Base-by-base conservation (phyloP, 1,140 invertebrate genomes). In the Leptinotarsa lineolata region DNA sequence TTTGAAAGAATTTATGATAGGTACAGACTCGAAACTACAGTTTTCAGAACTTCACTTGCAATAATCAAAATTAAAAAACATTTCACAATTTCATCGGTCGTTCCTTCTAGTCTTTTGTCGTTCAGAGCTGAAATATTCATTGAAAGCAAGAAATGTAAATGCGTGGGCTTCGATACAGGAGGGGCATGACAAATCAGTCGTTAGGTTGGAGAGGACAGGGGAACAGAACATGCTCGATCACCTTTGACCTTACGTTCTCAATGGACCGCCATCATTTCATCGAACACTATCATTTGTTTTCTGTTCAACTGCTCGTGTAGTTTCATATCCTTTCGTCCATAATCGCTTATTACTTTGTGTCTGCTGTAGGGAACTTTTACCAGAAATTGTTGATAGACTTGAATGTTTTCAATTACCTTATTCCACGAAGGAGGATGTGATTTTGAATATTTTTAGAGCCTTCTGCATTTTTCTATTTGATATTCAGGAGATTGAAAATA, bases 151-250 rank as follows among this genome's bases (percentile, higher is more conserved):
- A 54, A 24, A 74, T 77, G 72, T 63, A 74, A 67, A 77, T 79
- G 77, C 78, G 78, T 79, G 78, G 76, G 78, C 72, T 65, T 68
- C 64, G 64, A 67, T 72, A 73, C 74, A 73, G 79, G 77, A 78
- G 79, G 77, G 79, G 77, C 79, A 80, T 80, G 79, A 80, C 79
- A 80, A 80, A 80, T 80, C 79, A 80, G 79, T 74, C 77, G 70
- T 67, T 18, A 45, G 58, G 61, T 45, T 68, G 72, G 48, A 72
- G 76, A 70, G 74, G 63, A 65, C 75, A 68, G 59, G 75, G 75
- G 68, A 72, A 18, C 64, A 68, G 65, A 80, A 80, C 79, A 80
- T 80, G 79, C 79, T 80, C 79, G 79, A 64, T 74, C 74, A 80
- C 79, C 79, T 78, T 76, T 80, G 77, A 80, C 79, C 79, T 75